Conservation (phyloP, 2,113 vertebrate genomes). For the Symphodus melops region DNA sequence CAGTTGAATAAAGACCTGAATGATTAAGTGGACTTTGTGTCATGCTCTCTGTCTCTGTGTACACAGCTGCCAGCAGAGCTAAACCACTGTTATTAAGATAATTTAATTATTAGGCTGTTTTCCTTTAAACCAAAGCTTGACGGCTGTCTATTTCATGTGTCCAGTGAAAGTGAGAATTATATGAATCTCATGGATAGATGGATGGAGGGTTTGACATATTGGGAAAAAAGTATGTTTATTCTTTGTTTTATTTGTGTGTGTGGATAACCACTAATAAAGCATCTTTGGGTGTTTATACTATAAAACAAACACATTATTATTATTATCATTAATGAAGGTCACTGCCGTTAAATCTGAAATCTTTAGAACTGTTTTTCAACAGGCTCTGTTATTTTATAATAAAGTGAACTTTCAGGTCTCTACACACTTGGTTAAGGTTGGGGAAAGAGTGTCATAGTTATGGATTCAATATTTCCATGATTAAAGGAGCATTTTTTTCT, state of each 20-base stretch:
- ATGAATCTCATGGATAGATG: too few species aligned
- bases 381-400: too few species aligned
- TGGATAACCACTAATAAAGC: too few species aligned
- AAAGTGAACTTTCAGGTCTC: neutral
- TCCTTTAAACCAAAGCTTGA: constrained; percentile 18
- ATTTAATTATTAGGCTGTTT: constrained; percentile 53
- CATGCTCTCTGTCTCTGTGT: constrained; percentile 34
- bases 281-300: too few species aligned
- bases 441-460: constrained; percentile 1
- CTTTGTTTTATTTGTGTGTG: too few species aligned
- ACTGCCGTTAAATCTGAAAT: too few species aligned
- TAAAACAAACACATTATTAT: too few species aligned
- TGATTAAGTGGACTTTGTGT: constrained; percentile 40
- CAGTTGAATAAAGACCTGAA: constrained; percentile 34
- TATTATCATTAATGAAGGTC: too few species aligned
- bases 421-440: neutral
- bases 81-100: constrained; percentile 61
- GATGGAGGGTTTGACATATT: too few species aligned
- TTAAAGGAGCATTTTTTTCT: neutral
- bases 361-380: neutral
- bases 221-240: too few species aligned
- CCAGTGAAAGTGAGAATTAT: constrained; percentile 5
- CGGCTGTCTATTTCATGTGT: constrained; percentile 14
- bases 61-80: constrained; percentile 59
- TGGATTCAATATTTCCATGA: constrained; percentile 1